A percentile compares a stretch with the other conserved stretches of the same genome.
These are phyloP conservation scores for Hoplodrina blanda DNA, from an alignment of 2,888 invertebrate genomes.

Conservation along the genomic window DNA sequence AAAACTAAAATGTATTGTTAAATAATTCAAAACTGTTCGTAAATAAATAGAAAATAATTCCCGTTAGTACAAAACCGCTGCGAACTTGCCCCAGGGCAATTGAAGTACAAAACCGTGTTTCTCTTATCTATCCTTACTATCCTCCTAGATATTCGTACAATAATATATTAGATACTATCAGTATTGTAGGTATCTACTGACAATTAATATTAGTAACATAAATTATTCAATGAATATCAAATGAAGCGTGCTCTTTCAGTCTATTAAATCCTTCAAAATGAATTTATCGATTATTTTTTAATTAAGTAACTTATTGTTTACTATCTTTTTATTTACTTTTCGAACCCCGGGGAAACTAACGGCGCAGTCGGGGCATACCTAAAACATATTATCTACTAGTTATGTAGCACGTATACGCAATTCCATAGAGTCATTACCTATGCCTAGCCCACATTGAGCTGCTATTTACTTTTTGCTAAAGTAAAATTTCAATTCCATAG, in stretches of 20 bases:
- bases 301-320: not conserved
- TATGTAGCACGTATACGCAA: constrained; percentile 19
- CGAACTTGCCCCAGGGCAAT: constrained; percentile 53
- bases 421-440: constrained; percentile 46
- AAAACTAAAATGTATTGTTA: constrained; percentile 15
- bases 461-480: constrained; percentile 55
- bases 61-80: constrained; percentile 40
- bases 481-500: constrained; percentile 59
- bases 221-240: constrained; percentile 30
- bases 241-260: not conserved
- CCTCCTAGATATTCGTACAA: constrained; percentile 41
- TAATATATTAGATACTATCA: constrained; percentile 24
- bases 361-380: no score
- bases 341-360: no score
- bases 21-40: constrained; percentile 31
- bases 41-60: constrained; percentile 40
- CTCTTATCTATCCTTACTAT: constrained; percentile 39
- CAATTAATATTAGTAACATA: constrained; percentile 7
- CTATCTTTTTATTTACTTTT: no score
- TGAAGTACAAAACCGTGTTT: constrained; percentile 57
- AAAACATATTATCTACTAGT: not conserved
- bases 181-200: constrained; percentile 6
- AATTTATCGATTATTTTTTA: no score
- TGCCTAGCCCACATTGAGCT: constrained; percentile 38
- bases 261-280: not conserved